Percentiles rank a stretch among this genome's conserved stretches.
Evolutionary conservation across 2,797 vertebrate genomes (phyloP).

Genomic region (Lates japonicus): DNA sequence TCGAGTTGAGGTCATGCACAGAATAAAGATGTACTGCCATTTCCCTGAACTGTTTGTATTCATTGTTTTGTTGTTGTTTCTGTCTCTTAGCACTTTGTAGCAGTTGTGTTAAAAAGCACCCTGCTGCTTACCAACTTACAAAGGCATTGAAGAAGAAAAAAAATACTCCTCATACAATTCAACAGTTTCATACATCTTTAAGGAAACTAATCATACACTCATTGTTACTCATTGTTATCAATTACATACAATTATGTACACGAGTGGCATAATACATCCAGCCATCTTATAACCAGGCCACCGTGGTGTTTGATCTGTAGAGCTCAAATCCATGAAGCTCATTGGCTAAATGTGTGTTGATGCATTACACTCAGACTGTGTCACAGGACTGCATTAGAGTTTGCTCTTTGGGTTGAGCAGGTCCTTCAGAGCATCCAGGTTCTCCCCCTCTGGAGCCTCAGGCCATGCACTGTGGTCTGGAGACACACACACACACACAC

Average conservation of each 20-base stretch:
- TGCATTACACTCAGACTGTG: background rate
- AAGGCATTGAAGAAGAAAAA: slow-evolving; percentile 1
- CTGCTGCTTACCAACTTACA: background rate
- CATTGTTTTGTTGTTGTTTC: background rate
- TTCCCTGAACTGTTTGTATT: background rate
- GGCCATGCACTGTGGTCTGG: slow-evolving; percentile 94
- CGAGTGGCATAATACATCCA: background rate
- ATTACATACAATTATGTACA: slow-evolving; percentile 53
- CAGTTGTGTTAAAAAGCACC: background rate
- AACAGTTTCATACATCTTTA: background rate
- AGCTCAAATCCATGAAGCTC: background rate
- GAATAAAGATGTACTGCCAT: background rate
- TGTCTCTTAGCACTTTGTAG: background rate
- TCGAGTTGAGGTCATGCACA: too few relatives aligned
- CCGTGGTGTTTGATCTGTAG: background rate
- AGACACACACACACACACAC: slow-evolving; percentile 32
- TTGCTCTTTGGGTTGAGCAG: slow-evolving; percentile 83
- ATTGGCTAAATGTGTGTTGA: background rate
- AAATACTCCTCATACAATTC: slow-evolving; percentile 1
- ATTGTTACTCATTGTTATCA: background rate
- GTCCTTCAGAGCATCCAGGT: slow-evolving; percentile 82
- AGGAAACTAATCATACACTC: background rate
- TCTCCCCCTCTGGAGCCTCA: slow-evolving; percentile 87
- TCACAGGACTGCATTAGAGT: slow-evolving; percentile 62
- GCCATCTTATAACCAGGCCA: background rate